Percentiles rank a stretch among this genome's conserved stretches.
Evolutionary conservation across 2,888 invertebrate genomes (phyloP).

Genomic region (Nipponacmea schrenckii): DNA sequence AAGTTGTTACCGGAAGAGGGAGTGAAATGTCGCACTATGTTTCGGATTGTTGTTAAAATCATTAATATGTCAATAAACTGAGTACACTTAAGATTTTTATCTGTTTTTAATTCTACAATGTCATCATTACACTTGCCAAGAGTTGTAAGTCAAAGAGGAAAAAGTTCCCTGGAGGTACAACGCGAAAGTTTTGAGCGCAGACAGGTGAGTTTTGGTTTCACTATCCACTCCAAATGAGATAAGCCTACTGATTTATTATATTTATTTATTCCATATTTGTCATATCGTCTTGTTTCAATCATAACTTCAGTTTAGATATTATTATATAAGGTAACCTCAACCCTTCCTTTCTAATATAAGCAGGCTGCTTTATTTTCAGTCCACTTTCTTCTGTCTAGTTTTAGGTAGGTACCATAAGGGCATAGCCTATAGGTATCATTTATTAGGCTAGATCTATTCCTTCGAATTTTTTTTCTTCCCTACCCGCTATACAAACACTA

Average conservation of each 20-base stretch:
- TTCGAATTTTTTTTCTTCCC: too few relatives aligned
- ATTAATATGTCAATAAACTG: slow-evolving; percentile 18
- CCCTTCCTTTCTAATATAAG: too few relatives aligned
- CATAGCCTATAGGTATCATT: too few relatives aligned
- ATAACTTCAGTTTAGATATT: too few relatives aligned
- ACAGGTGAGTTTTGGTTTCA: slow-evolving; percentile 44
- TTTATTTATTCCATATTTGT: neutral
- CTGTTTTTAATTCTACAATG: slow-evolving; percentile 35
- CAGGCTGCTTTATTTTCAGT: too few relatives aligned
- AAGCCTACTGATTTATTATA: neutral
- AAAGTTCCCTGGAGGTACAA: slow-evolving; percentile 70
- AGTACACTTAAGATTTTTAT: neutral
- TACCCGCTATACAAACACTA: too few relatives aligned
- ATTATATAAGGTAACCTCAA: neutral
- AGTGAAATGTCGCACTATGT: neutral
- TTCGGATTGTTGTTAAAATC: neutral
- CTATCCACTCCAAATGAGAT: neutral
- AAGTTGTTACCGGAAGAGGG: neutral
- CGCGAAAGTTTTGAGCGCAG: slow-evolving; percentile 82
- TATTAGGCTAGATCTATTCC: too few relatives aligned
- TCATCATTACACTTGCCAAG: slow-evolving; percentile 58
- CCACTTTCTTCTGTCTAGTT: too few relatives aligned
- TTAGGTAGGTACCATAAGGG: too few relatives aligned
- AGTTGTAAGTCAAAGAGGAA: slow-evolving; percentile 57
- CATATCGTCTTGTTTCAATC: slow-evolving; percentile 13